A percentile compares a stretch with the other conserved stretches of the same genome.
These are phyloP conservation scores for Harpalus rubripes DNA, from an alignment of 2,888 invertebrate genomes.

Conservation along the genomic window DNA sequence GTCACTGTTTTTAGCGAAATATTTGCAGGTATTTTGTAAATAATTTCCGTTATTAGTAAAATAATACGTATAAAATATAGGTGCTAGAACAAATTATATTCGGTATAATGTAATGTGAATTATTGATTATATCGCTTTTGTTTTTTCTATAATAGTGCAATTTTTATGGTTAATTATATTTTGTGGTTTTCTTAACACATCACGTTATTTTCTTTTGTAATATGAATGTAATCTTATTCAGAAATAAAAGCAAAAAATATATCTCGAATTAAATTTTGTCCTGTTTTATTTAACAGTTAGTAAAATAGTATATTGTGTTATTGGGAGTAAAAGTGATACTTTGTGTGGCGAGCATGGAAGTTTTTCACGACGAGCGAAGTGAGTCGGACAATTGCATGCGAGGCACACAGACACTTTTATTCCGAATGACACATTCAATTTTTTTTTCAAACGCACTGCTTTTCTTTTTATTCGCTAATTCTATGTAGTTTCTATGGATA, in stretches of 20 bases:
- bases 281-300: no score
- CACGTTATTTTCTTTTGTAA: constrained; percentile 19
- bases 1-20: neutral
- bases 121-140: constrained; percentile 1
- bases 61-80: neutral
- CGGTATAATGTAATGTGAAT: neutral
- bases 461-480: no score
- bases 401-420: no score
- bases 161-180: constrained; percentile 36
- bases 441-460: no score
- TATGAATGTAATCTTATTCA: neutral
- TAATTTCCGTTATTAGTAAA: neutral
- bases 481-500: no score
- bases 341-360: no score
- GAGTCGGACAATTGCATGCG: no score
- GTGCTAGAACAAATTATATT: constrained; percentile 21
- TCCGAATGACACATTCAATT: no score
- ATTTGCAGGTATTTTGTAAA: neutral
- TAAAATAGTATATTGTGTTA: no score
- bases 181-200: constrained; percentile 8
- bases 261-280: neutral
- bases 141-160: neutral
- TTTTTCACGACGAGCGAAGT: no score
- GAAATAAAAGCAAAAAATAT: neutral
- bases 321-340: no score